Base-by-base conservation (phyloP, 2,797 vertebrate species). In the Microcaecilia unicolor region DNA sequence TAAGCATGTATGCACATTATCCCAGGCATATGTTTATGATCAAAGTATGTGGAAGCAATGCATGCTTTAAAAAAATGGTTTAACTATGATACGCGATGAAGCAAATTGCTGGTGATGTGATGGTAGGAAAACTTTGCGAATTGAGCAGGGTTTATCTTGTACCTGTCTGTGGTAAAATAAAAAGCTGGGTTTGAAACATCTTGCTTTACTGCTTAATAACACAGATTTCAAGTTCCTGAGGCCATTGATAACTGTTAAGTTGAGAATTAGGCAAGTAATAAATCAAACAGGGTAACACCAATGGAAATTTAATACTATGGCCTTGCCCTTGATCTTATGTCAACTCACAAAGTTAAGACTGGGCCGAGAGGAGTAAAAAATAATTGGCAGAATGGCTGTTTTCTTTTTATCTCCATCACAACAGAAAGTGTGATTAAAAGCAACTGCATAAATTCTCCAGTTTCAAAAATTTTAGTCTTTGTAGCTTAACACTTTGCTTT, bases 1-100 rank as follows among this genome's bases (percentile, higher is more conserved):
- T 8, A 5, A 45, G 51, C 28, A 2, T 4, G 38, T 31, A 47
- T 21, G 42, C 2, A 2, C 9, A 1, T 45, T 23, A 49, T 62
- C 57, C 48, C 26, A 39, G 19, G 41, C 44, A 44, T 26, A 14
- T 52, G 62, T 47, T 72, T 64, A 44, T 47, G 41, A 58, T 62
- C 66, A 45, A 41, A 37, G 13, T 22, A 43, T 47, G 42, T 29
- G 25, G 7, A 38, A 57, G 36, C 28, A 22, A 28, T 0, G 0
- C 10, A 15, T 4, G 9, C 25, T 28, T 7, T n/a, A n/a, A 23
- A 28, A 28, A 20, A 37, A 39, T 21, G 37, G 11, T 36, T 51
- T 35, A 31, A 28, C 52, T 49, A 45, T 43, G 28, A 41, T 22
- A 28, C 3, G 22, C 43, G 32, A 34, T 31, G 48, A 31, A 51